Conservation (phyloP, 2,797 vertebrate species). For the Aratinga solstitialis region DNA sequence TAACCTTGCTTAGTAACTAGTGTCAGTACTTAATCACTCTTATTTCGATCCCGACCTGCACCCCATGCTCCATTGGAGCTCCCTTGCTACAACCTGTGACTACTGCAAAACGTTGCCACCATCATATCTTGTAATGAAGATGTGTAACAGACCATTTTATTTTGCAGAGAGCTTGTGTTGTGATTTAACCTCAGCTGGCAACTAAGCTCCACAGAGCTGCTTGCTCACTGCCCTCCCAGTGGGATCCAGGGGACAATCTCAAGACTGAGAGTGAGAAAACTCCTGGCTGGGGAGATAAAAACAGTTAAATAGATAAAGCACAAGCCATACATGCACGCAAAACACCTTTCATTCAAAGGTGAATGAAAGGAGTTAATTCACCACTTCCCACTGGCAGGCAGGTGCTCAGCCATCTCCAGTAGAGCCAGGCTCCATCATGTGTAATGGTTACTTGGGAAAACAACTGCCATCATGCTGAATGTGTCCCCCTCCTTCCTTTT, state of each 20-base stretch:
- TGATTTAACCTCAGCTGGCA: neutral
- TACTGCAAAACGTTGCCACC: neutral
- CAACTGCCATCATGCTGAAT: neutral
- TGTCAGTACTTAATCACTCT: neutral
- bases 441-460: neutral
- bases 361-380: neutral
- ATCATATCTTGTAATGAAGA: neutral
- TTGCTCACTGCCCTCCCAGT: neutral
- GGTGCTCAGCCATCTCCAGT: neutral
- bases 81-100: neutral
- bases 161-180: neutral
- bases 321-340: neutral
- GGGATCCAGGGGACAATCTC: neutral
- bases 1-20: neutral
- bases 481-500: neutral
- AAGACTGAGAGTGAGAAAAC: neutral
- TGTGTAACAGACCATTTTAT: neutral
- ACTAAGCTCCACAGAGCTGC: neutral
- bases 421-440: fast-evolving
- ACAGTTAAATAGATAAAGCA: neutral
- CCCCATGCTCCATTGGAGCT: neutral
- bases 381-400: neutral
- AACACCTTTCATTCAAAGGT: neutral
- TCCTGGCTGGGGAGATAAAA: neutral
- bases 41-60: neutral